Evolutionary conservation across 2,888 invertebrate species (phyloP).

Genomic region (Cheilosia vulpina): DNA sequence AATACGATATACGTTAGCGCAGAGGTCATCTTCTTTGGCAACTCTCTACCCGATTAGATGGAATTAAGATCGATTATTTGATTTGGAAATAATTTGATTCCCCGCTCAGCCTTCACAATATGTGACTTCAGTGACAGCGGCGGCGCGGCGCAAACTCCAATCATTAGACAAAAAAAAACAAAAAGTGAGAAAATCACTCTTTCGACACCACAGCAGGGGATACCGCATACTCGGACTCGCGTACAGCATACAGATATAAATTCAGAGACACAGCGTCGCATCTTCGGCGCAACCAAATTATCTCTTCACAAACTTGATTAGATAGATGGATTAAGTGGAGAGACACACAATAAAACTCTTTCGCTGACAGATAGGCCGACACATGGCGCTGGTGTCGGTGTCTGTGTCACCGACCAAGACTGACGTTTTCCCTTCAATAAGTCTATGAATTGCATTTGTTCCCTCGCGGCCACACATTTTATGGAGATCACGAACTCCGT

Average conservation of each 20-base stretch:
- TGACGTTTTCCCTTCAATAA: constrained; percentile 36
- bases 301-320: constrained; percentile 69
- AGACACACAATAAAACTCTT: constrained; percentile 66
- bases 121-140: constrained; percentile 55
- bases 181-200: constrained; percentile 67
- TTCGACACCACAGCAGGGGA: constrained; percentile 59
- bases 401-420: constrained; percentile 23
- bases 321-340: constrained; percentile 65
- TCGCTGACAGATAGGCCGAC: constrained; percentile 65
- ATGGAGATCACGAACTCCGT: constrained; percentile 72
- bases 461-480: constrained; percentile 23
- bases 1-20: constrained; percentile 38
- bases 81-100: constrained; percentile 79
- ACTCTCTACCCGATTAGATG: constrained; percentile 59
- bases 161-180: constrained; percentile 4
- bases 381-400: constrained; percentile 60
- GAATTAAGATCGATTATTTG: constrained; percentile 83
- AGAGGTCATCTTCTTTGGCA: constrained; percentile 60
- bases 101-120: constrained; percentile 52
- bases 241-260: not conserved
- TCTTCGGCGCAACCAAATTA: constrained; percentile 64
- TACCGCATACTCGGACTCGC: not conserved
- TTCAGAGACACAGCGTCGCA: constrained; percentile 9
- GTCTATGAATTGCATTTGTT: constrained; percentile 50
- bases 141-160: constrained; percentile 39